Percentiles rank a stretch among this genome's conserved stretches.
Conservation (phyloP, 1,140 invertebrate genomes). For the Leucophenga varia region DNA sequence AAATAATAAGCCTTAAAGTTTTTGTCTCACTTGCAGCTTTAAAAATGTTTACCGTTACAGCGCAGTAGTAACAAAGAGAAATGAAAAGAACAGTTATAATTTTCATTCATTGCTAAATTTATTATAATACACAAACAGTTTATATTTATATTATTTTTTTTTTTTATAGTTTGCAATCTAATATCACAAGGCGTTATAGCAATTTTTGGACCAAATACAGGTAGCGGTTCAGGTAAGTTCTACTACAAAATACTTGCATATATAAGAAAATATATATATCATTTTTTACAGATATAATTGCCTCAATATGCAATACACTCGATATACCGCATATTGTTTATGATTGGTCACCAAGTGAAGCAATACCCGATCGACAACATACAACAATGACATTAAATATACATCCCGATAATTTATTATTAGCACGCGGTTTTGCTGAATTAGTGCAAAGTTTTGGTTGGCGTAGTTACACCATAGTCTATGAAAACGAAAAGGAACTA, state of each 20-base stretch:
- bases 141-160: neutral
- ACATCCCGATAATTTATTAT: conserved; percentile 70
- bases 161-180: conserved; percentile 60
- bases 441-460: conserved; percentile 74
- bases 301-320: conserved; percentile 69
- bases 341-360: conserved; percentile 67
- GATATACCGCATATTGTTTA: conserved; percentile 74
- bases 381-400: conserved; percentile 67
- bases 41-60: too few relatives aligned
- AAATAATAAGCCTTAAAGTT: too few relatives aligned
- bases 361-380: conserved; percentile 58
- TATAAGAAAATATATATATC: neutral
- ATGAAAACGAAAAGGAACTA: conserved; percentile 77
- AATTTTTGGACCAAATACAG: conserved; percentile 75
- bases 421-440: conserved; percentile 73
- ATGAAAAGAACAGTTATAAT: neutral
- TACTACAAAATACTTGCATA: neutral
- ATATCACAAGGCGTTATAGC: conserved; percentile 68
- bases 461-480: conserved; percentile 78
- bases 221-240: conserved; percentile 61
- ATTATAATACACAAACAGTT: too few relatives aligned
- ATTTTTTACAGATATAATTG: conserved; percentile 63
- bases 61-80: too few relatives aligned
- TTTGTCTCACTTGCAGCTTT: too few relatives aligned
- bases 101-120: conserved; percentile 3